phyloP scores from a whole-genome alignment of 2,113 vertebrate species.

The Spheniscus mendiculus region DNA sequence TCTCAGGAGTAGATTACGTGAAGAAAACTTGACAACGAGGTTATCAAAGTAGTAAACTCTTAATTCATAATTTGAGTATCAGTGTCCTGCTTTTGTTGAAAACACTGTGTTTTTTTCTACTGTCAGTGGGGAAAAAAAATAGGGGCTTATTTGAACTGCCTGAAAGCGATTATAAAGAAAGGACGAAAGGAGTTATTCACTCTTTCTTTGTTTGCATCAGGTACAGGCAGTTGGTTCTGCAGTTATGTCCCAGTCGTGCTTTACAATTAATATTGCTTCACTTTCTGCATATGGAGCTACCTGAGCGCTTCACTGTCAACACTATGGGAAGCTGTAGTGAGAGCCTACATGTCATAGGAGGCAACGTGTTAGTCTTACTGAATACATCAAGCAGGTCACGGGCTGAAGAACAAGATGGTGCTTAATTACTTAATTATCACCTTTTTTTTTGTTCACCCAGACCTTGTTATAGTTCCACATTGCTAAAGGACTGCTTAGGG shows the following conservation, averaged over 20 bases:
- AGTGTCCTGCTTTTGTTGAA: background rate
- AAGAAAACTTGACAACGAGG: background rate
- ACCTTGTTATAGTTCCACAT: background rate
- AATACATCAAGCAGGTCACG: background rate
- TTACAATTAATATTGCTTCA: background rate
- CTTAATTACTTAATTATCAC: constrained; percentile 56
- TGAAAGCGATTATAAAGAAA: background rate
- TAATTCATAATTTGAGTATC: background rate
- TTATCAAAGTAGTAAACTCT: background rate
- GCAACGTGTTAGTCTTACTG: background rate
- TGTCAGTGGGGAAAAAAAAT: background rate
- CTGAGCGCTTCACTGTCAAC: background rate
- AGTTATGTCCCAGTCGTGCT: background rate
- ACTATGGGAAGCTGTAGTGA: background rate
- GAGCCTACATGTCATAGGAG: background rate
- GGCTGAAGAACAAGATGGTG: background rate
- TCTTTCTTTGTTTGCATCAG: background rate
- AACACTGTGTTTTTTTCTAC: background rate
- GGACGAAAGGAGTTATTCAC: background rate
- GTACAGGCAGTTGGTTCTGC: background rate
- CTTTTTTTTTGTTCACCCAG: background rate
- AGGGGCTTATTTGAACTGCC: background rate
- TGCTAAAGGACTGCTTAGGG: background rate
- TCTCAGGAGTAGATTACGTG: background rate
- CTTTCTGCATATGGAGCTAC: background rate